These are phyloP conservation scores for Nixonia krombeini DNA, from an alignment of 1,140 invertebrate species.

Conservation along the genomic window DNA sequence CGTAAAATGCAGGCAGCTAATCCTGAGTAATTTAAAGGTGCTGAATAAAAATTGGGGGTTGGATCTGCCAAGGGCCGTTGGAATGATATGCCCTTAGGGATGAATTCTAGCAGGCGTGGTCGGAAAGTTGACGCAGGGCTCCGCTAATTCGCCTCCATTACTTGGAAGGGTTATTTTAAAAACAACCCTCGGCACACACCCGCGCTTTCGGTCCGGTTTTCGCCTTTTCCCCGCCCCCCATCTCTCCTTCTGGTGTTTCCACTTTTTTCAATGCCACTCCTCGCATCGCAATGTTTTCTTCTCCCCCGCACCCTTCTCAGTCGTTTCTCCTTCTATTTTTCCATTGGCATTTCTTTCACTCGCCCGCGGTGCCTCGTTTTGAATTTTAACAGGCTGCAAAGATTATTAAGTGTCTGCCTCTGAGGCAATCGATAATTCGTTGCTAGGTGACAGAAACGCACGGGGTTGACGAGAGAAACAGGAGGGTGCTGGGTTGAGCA, in stretches of 20 bases:
- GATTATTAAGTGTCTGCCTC: conserved; percentile 33
- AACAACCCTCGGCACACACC: conserved; percentile 14
- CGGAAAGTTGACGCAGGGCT: conserved; percentile 4
- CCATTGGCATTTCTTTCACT: no score
- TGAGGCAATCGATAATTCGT: conserved; percentile 42
- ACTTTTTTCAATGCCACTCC: conserved; percentile 7
- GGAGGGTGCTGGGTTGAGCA: conserved; percentile 8
- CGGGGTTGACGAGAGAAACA: conserved; percentile 22
- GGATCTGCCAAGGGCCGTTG: conserved; percentile 10
- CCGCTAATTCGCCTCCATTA: conserved; percentile 56
- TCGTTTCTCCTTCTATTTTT: no score
- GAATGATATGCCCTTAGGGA: conserved; percentile 11
- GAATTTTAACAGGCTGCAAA: conserved; percentile 36
- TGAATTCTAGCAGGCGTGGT: conserved; percentile 10
- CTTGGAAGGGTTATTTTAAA: conserved; percentile 51
- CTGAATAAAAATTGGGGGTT: conserved; percentile 46
- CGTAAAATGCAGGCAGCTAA: conserved; percentile 59
- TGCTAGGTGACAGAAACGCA: conserved; percentile 43
- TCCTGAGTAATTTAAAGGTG: conserved; percentile 57
- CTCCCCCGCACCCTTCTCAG: no score
- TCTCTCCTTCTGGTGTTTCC: background rate
- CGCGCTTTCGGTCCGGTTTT: background rate
- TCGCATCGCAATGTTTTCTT: background rate
- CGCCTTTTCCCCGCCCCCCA: conserved; percentile 3
- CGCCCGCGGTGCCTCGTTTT: conserved; percentile 20